These are phyloP conservation scores for Brachylomia viminalis DNA, from an alignment of 2,888 invertebrate species.

Conservation along the genomic window DNA sequence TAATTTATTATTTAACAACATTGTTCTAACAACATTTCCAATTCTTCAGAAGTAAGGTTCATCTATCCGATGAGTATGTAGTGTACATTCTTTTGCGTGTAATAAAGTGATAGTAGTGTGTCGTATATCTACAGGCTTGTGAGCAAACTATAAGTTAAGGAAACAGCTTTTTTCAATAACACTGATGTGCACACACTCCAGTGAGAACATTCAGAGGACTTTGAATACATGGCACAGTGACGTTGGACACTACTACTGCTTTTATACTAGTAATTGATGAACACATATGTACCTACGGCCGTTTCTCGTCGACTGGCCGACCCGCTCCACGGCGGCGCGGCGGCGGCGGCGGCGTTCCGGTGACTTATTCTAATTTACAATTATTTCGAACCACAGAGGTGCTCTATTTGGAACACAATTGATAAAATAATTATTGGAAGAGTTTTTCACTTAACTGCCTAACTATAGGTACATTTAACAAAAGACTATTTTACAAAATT, in stretches of 20 bases:
- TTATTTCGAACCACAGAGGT: slow-evolving; percentile 72
- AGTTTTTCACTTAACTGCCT: slow-evolving; percentile 73
- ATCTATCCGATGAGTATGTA: slow-evolving; percentile 40
- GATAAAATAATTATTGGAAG: slow-evolving; percentile 77
- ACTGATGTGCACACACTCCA: slow-evolving; percentile 45
- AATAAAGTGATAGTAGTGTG: slow-evolving; percentile 53
- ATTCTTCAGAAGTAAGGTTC: slow-evolving; percentile 22
- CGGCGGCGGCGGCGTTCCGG: slow-evolving; percentile 25
- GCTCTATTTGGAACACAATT: slow-evolving; percentile 73
- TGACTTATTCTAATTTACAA: slow-evolving; percentile 67
- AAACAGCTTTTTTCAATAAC: slow-evolving; percentile 48
- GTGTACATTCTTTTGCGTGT: slow-evolving; percentile 40
- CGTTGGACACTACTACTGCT: slow-evolving; percentile 53
- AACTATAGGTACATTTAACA: slow-evolving; percentile 71
- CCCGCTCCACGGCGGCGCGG: slow-evolving; percentile 21
- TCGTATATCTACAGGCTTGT: slow-evolving; percentile 55
- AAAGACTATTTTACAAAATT: slow-evolving; percentile 76
- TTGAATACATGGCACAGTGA: slow-evolving; percentile 63
- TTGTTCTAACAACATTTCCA: slow-evolving; percentile 40
- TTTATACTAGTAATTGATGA: slow-evolving; percentile 46
- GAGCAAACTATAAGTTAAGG: slow-evolving; percentile 53
- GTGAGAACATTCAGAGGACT: slow-evolving; percentile 47
- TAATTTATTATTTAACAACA: slow-evolving; percentile 37
- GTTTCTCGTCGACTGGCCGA: slow-evolving; percentile 40
- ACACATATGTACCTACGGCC: slow-evolving; percentile 61